These are phyloP conservation scores for Ceratosolen solmsi DNA, from an alignment of 1,140 invertebrate species.

Conservation along the genomic window DNA sequence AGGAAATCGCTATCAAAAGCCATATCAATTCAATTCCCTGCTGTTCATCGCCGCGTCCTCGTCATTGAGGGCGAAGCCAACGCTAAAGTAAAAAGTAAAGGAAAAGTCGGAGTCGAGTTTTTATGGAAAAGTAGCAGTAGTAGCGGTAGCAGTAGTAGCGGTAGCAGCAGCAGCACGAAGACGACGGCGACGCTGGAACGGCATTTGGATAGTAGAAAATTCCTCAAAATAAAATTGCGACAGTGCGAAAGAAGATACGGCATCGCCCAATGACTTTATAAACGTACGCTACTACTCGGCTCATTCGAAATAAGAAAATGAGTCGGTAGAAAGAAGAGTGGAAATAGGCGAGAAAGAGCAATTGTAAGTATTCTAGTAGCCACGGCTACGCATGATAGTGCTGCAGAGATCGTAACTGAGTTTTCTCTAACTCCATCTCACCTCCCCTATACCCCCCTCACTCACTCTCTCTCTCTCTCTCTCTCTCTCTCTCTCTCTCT, in stretches of 20 bases:
- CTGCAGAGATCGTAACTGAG: background rate
- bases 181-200: no score
- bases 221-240: slow-evolving; percentile 25
- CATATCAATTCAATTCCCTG: slow-evolving; percentile 45
- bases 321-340: background rate
- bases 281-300: background rate
- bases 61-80: background rate
- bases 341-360: slow-evolving; percentile 26
- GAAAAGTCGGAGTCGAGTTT: background rate
- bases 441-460: background rate
- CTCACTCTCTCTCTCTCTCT: background rate
- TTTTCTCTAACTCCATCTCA: background rate
- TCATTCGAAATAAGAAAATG: background rate
- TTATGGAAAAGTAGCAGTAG: background rate
- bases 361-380: slow-evolving; percentile 45
- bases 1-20: slow-evolving; percentile 36
- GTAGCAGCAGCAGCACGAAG: no score
- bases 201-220: slow-evolving; percentile 6
- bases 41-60: background rate
- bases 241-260: background rate
- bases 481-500: no score
- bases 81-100: background rate
- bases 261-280: slow-evolving; percentile 42
- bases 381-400: background rate
- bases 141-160: background rate